These are phyloP conservation scores for Dicaeum eximium DNA, from an alignment of 2,113 vertebrate species.

Conservation along the genomic window DNA sequence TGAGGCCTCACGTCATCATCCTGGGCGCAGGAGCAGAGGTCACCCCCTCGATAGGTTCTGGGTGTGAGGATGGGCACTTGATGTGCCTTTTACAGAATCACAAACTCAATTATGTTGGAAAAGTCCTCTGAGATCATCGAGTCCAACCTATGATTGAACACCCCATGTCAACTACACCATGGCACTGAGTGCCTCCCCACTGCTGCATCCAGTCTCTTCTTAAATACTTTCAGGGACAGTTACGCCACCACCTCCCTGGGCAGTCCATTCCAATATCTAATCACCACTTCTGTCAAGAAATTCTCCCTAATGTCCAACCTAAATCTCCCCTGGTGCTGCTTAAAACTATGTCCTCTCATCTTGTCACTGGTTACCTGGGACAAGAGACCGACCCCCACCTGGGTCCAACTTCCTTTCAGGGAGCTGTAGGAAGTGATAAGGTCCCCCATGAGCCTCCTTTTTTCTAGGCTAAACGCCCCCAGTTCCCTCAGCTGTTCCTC, in stretches of 20 bases:
- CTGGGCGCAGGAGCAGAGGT: rapidly evolving
- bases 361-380: neutral
- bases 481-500: neutral
- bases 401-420: neutral
- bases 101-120: neutral
- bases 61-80: neutral
- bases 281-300: neutral
- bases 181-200: neutral
- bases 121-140: neutral
- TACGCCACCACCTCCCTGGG: neutral
- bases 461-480: neutral
- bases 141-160: neutral
- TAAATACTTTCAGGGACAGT: neutral
- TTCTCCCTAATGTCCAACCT: neutral
- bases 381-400: neutral
- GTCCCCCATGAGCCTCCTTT: neutral
- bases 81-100: neutral
- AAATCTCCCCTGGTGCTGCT: neutral
- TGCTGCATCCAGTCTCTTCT: neutral
- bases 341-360: neutral
- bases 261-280: neutral
- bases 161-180: neutral
- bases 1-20: neutral
- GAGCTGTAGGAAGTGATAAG: neutral
- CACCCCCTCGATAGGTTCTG: rapidly evolving